phyloP scores from a whole-genome alignment of 2,888 invertebrate genomes.

The Rhagonycha lutea region DNA sequence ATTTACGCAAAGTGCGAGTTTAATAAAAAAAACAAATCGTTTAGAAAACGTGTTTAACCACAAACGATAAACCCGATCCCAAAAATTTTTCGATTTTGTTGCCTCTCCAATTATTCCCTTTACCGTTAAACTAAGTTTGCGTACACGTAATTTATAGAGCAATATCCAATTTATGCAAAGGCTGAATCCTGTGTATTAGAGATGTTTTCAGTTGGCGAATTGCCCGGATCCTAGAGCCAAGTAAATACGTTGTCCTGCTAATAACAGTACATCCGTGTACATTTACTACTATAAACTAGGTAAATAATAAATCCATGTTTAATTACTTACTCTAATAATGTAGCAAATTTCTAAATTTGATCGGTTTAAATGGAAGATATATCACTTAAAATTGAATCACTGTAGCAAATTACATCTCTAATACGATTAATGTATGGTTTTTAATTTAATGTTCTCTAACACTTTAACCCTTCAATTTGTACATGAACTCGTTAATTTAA shows the following conservation, averaged over 20 bases:
- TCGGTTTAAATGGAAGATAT: not conserved
- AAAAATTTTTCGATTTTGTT: not conserved
- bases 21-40: not conserved
- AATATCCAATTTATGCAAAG: conserved; percentile 34
- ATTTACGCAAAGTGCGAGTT: not conserved
- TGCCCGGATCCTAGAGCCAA: conserved; percentile 31
- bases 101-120: not conserved
- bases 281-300: not conserved
- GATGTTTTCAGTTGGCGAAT: conserved; percentile 31
- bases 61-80: not conserved
- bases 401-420: not conserved
- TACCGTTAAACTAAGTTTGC: conserved; percentile 25
- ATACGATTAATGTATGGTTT: not conserved
- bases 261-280: not conserved
- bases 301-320: not conserved
- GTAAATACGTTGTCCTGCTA: conserved; percentile 9
- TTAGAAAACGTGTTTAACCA: not conserved
- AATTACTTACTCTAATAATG: not conserved
- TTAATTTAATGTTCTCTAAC: not conserved
- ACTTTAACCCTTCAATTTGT: not conserved
- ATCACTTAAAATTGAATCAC: not conserved
- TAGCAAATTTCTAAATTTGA: not conserved
- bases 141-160: conserved; percentile 29
- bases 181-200: conserved; percentile 25
- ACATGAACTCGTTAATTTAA: conserved; percentile 3